Evolutionary conservation across 2,113 vertebrate species (phyloP).

Genomic region (Alces alces): DNA sequence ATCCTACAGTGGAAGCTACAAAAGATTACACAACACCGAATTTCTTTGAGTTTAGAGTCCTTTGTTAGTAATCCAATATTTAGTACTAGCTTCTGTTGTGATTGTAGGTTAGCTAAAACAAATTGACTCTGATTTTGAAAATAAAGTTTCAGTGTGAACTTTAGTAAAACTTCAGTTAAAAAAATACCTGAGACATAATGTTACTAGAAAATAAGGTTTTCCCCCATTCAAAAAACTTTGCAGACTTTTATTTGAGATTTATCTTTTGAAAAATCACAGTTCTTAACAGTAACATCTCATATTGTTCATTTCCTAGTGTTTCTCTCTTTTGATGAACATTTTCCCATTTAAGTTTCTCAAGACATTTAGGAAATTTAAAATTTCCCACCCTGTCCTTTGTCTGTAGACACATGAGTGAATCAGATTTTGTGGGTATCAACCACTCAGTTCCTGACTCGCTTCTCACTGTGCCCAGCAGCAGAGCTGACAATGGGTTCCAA

Average conservation of each 20-base stretch:
- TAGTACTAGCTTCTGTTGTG: background rate
- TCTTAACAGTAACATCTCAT: background rate
- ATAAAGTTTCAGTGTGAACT: constrained; percentile 22
- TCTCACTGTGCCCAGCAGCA: background rate
- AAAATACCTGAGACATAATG: constrained; percentile 13
- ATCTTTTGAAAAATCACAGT: constrained; percentile 24
- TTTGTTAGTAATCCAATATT: background rate
- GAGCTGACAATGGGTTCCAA: background rate
- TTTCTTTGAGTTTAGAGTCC: background rate
- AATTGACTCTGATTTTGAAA: background rate
- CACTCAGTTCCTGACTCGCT: background rate
- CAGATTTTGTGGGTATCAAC: background rate
- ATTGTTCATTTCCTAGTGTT: background rate
- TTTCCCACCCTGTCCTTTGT: background rate
- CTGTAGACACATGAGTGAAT: background rate
- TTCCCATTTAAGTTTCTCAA: background rate
- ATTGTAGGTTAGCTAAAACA: background rate
- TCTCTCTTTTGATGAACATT: background rate
- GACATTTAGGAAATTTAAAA: background rate
- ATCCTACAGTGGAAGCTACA: background rate
- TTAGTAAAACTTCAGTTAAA: background rate
- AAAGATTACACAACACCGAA: background rate
- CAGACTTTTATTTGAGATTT: constrained; percentile 33
- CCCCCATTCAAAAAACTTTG: background rate
- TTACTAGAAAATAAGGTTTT: constrained; percentile 23